Base-by-base conservation (phyloP, 1,140 invertebrate genomes). In the Cydia amplana region DNA sequence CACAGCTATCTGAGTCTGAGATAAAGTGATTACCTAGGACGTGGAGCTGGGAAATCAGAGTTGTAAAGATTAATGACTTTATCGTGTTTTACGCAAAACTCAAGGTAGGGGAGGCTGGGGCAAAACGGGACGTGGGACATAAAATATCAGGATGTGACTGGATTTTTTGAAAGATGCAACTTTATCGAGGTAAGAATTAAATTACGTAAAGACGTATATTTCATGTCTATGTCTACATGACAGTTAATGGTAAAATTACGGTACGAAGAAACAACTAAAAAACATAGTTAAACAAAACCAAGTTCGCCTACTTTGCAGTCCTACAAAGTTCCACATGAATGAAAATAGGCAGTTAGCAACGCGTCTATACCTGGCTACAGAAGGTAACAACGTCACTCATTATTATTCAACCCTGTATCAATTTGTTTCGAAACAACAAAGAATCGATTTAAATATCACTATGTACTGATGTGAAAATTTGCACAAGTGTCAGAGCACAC, bases 11-110 rank as follows among this genome's bases (percentile, higher is more conserved):
- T 84, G 43, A 70, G 63, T 72, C 32, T 70, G 74, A 85, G 85
- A 89, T 89, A 89, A 88, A 82, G 70, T 74, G 80, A 78, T 87
- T 70, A 70, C 65, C 65, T 70, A 85, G 78, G 82, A 85, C 81
- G 81, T 81, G 81, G 84, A 87, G 86, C 83, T 77, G 77, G 76
- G 82, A 88, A 88, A 86, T 84, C 83, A 83, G 81, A 86, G 86
- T 87, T 87, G 87, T 89, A 87, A 87, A 87, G 85, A 86, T 87
- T 85, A 80, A 67, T 32, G 28, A 78, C 76, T 80, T 75, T 77
- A 75, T 74, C 40, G 76, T 74, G 63, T 74, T 75, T 60, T 60
- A 60, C 55, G 55, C 18, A 10, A 60, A 60, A 60, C 55, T 60
- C 18, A n/a, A 60, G 20, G 55, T 10, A 23, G 18, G 20, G 18